Percentiles rank a stretch among this genome's conserved stretches.
These are phyloP conservation scores for Eristalis intricaria DNA, from an alignment of 2,888 invertebrate genomes.

Conservation along the genomic window DNA sequence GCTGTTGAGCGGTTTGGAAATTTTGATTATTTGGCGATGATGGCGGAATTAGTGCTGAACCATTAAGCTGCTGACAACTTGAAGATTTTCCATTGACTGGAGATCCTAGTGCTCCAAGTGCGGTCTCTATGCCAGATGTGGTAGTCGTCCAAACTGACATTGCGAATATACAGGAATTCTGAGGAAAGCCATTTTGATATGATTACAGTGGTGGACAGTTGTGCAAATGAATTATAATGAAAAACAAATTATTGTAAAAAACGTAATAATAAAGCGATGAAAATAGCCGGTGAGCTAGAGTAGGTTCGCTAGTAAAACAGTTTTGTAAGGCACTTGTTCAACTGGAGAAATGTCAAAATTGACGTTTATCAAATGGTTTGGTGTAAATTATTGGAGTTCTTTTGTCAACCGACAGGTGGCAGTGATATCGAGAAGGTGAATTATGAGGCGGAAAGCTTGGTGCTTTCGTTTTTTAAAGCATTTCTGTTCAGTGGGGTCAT, in stretches of 20 bases:
- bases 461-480: neutral
- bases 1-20: slow-evolving; percentile 46
- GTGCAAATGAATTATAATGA: neutral
- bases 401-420: neutral
- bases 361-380: slow-evolving; percentile 26
- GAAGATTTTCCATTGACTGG: slow-evolving; percentile 68
- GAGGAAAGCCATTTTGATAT: slow-evolving; percentile 68
- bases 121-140: slow-evolving; percentile 83
- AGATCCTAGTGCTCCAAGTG: slow-evolving; percentile 73
- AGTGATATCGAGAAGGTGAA: neutral
- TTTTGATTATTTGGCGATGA: slow-evolving; percentile 42
- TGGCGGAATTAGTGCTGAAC: slow-evolving; percentile 46
- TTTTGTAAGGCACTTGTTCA: slow-evolving; percentile 18
- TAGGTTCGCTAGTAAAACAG: neutral
- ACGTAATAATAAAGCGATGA: slow-evolving; percentile 2
- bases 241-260: neutral
- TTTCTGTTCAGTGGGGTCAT: neutral
- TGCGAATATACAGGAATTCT: slow-evolving; percentile 65
- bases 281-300: slow-evolving; percentile 14
- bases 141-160: slow-evolving; percentile 89
- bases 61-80: slow-evolving; percentile 70
- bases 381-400: neutral
- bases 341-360: slow-evolving; percentile 55
- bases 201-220: neutral
- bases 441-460: neutral